phyloP scores from a whole-genome alignment of 2,888 invertebrate species.

The Yponomeuta plumbellus region DNA sequence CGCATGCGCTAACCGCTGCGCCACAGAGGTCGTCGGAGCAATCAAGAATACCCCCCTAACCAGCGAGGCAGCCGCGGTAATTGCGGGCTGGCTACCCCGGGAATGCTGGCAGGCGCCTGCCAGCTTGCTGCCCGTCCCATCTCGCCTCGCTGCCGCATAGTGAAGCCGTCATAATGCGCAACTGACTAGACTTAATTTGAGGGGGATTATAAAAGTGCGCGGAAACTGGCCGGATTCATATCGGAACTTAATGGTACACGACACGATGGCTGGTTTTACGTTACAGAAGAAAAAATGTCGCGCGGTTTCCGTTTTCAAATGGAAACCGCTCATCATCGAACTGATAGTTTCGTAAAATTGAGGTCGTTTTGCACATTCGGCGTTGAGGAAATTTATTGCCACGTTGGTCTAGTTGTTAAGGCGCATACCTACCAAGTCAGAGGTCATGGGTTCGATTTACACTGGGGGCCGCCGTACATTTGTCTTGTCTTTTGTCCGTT shows the following conservation, averaged over 20 bases:
- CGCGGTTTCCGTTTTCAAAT: not conserved
- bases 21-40: no score
- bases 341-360: no score
- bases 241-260: no score
- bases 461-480: no score
- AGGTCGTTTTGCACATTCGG: no score
- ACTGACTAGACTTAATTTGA: not conserved
- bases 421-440: no score
- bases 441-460: no score
- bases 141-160: conserved; percentile 1
- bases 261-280: not conserved
- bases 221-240: not conserved
- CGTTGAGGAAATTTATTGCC: no score
- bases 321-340: no score
- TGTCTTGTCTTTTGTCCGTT: no score
- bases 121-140: not conserved
- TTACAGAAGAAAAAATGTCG: not conserved
- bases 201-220: not conserved
- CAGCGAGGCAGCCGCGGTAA: conserved; percentile 3
- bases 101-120: conserved; percentile 5
- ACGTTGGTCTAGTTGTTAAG: no score
- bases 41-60: not conserved
- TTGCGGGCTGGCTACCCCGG: not conserved
- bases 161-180: conserved; percentile 4
- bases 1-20: no score